These are phyloP conservation scores for Bujurquina vittata DNA, from an alignment of 2,113 vertebrate species.

Conservation along the genomic window DNA sequence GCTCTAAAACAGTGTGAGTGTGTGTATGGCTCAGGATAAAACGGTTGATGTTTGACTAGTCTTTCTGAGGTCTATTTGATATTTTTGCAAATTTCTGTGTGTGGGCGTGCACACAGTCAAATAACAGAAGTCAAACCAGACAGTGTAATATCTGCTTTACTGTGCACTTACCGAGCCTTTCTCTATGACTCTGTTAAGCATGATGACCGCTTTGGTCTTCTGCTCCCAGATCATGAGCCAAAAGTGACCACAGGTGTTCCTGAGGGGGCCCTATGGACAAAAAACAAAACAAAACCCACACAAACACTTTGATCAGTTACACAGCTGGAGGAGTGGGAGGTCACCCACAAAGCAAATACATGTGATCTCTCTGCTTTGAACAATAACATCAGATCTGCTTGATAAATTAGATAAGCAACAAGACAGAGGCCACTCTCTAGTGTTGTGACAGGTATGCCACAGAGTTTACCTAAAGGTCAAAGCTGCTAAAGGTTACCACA, in stretches of 20 bases:
- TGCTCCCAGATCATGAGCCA: conserved; percentile 99
- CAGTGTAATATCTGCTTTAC: neutral
- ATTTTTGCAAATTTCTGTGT: neutral
- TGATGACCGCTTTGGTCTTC: conserved; percentile 93
- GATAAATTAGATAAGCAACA: neutral
- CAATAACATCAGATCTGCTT: neutral
- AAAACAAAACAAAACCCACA: conserved; percentile 1
- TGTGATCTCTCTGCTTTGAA: neutral
- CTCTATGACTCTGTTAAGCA: conserved; percentile 96
- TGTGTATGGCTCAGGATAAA: neutral
- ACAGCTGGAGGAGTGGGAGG: neutral
- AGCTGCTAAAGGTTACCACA: conserved; percentile 13
- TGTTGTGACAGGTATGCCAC: neutral
- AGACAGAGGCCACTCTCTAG: neutral
- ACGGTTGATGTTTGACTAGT: neutral
- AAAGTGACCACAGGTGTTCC: conserved; percentile 96
- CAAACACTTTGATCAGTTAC: conserved; percentile 14
- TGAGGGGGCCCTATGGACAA: conserved; percentile 89
- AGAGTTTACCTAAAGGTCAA: conserved; percentile 3
- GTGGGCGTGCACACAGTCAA: neutral
- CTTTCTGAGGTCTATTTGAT: conserved; percentile 12
- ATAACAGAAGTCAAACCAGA: conserved; percentile 15
- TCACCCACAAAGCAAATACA: neutral
- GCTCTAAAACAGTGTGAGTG: neutral
- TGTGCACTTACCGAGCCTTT: conserved; percentile 90